Percentiles rank a stretch among this genome's conserved stretches.
These are phyloP conservation scores for Clarias pachynema DNA, from an alignment of 2,797 vertebrate genomes.

Conservation along the genomic window DNA sequence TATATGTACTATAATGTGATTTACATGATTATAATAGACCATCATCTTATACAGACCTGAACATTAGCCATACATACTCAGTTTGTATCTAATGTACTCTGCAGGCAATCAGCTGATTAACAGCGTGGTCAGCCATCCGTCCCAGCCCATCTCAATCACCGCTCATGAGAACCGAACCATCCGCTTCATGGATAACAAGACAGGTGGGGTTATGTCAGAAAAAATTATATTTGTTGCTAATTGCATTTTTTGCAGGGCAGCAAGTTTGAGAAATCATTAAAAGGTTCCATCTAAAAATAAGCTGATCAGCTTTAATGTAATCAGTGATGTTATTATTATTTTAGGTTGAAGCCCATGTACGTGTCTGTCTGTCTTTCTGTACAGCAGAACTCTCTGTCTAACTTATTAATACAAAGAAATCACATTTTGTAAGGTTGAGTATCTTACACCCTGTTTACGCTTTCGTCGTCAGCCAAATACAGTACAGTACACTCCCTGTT, in stretches of 20 bases:
- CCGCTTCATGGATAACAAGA: constrained; percentile 89
- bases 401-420: too few relatives aligned
- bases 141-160: constrained; percentile 84
- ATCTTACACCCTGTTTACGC: too few relatives aligned
- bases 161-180: constrained; percentile 90
- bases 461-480: too few relatives aligned
- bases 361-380: too few relatives aligned
- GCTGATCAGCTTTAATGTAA: too few relatives aligned
- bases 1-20: background rate
- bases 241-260: background rate
- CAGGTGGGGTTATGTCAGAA: constrained; percentile 70
- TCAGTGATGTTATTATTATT: too few relatives aligned
- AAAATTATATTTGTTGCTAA: background rate
- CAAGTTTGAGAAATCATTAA: too few relatives aligned
- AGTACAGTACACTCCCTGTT: too few relatives aligned
- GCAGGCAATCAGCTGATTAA: constrained; percentile 86
- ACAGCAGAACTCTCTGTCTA: too few relatives aligned
- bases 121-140: constrained; percentile 87
- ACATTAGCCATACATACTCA: background rate
- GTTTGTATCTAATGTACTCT: constrained; percentile 3
- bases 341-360: too few relatives aligned
- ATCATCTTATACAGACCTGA: background rate
- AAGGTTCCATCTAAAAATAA: too few relatives aligned
- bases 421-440: too few relatives aligned
- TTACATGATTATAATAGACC: background rate